phyloP scores from a whole-genome alignment of 1,140 invertebrate species.

The Agrilus planipennis region DNA sequence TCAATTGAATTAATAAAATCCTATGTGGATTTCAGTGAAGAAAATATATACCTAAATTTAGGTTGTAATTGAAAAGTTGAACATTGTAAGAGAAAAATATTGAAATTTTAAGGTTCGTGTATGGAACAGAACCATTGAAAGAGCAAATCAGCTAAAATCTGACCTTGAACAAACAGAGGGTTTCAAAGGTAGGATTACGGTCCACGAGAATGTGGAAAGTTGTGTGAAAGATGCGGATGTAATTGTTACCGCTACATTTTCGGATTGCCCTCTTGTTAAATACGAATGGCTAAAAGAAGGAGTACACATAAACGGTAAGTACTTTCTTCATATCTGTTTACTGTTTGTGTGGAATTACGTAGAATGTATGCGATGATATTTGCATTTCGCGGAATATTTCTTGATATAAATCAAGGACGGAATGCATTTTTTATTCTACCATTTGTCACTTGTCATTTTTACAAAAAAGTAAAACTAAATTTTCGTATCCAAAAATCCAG shows the following conservation, averaged over 20 bases:
- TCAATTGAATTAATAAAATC: too few species aligned
- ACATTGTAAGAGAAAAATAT: too few species aligned
- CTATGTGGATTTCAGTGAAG: too few species aligned
- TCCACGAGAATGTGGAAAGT: conserved; percentile 29
- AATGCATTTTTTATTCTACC: too few species aligned
- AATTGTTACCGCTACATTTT: conserved; percentile 41
- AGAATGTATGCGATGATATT: conserved; percentile 1
- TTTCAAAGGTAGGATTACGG: conserved; percentile 19
- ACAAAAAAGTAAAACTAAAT: too few species aligned
- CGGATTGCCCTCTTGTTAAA: conserved; percentile 35
- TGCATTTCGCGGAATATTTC: too few species aligned
- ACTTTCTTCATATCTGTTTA: too few species aligned
- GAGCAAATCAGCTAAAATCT: conserved; percentile 34
- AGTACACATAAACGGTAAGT: conserved; percentile 34
- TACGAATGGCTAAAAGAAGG: conserved; percentile 39
- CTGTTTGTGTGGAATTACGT: background rate
- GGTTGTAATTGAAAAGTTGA: too few species aligned
- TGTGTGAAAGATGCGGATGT: conserved; percentile 43
- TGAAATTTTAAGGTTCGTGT: conserved; percentile 34
- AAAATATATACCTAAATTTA: too few species aligned
- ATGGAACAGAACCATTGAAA: conserved; percentile 39
- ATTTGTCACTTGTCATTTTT: too few species aligned
- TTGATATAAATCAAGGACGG: too few species aligned
- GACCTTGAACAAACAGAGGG: conserved; percentile 26
- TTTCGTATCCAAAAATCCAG: too few species aligned